phyloP scores from a whole-genome alignment of 2,888 invertebrate genomes.

The Mesorhabditis spiculigera region DNA sequence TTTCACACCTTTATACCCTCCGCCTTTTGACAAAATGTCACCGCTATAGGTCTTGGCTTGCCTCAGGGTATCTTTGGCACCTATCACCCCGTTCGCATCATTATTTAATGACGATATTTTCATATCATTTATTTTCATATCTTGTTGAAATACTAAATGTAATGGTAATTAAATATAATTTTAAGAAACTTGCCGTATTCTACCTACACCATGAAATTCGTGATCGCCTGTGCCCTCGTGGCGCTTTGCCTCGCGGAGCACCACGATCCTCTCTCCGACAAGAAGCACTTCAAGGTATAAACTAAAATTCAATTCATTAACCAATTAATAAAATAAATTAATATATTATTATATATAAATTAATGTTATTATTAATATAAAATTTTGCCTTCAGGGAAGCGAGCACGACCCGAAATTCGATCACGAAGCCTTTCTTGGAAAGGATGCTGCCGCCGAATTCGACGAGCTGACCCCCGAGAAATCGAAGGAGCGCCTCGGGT shows the following conservation, averaged over 20 bases:
- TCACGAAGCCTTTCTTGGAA: constrained; percentile 93
- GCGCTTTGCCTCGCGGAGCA: constrained; percentile 28
- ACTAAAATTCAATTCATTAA: background rate
- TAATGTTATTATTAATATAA: background rate
- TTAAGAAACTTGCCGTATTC: constrained; percentile 1
- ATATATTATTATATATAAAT: background rate
- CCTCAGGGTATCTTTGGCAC: too few relatives aligned
- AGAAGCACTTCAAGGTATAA: constrained; percentile 39
- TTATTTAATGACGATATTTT: too few relatives aligned
- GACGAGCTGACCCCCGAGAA: constrained; percentile 90
- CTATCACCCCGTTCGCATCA: too few relatives aligned
- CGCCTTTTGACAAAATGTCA: too few relatives aligned
- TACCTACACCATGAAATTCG: background rate
- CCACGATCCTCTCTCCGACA: constrained; percentile 43
- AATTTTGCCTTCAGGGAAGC: background rate
- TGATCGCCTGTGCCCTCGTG: constrained; percentile 17
- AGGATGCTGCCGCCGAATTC: constrained; percentile 83
- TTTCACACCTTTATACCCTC: too few relatives aligned
- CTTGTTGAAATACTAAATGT: too few relatives aligned
- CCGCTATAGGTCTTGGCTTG: too few relatives aligned
- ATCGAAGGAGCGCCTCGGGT: constrained; percentile 77
- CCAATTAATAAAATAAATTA: background rate
- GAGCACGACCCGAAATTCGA: constrained; percentile 77
- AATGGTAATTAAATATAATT: background rate
- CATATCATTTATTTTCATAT: too few relatives aligned